Base-by-base conservation (phyloP, 2,113 vertebrate genomes). In the Grantiella picta region DNA sequence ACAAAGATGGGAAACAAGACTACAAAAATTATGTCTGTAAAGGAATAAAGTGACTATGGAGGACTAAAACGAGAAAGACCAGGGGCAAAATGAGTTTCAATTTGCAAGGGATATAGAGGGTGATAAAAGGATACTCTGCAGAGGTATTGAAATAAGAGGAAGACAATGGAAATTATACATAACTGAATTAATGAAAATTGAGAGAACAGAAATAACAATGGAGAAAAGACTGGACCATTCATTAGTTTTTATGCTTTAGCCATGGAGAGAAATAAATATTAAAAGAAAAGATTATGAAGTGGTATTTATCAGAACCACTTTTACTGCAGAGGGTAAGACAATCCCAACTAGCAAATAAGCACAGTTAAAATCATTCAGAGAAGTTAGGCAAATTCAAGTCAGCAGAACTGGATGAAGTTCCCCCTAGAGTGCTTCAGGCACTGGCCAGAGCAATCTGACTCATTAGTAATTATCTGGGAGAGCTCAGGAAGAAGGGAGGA, bases 361-460 rank as follows among this genome's bases (percentile, higher is more conserved):
- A 5, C 15, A 3, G 5, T 52, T 69, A 77, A 90, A 76, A 52
- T 59, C 4, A 70, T 88, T 72, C 79, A 72, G 57, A 89, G 80
- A 91, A 92, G 47, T 89, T 61, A 56, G 65, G 57, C 35, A 89
- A 89, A 84, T 82, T 91, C 57, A 79, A 91, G 72, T 91, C 81
- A 84, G 82, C 75, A 63, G 75, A 36, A 82, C n/a, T 91, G 83
- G 65, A 53, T 72, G 81, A 78, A 89, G 83, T 72, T 96, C 40
- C 60, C 80, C 31, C 83, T 25, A 79, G 86, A 94, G 84, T 60
- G 80, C 86, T 94, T 69, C 59, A 89, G 92, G 83, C 86, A 86
- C 72, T 56, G 81, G 69, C 73, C 83, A 75, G 73, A 95, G 83
- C 80, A 84, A 84, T 94, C 89, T 91, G 91, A 91, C 83, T 86